phyloP scores from a whole-genome alignment of 2,797 vertebrate species.

The Trichosurus vulpecula region DNA sequence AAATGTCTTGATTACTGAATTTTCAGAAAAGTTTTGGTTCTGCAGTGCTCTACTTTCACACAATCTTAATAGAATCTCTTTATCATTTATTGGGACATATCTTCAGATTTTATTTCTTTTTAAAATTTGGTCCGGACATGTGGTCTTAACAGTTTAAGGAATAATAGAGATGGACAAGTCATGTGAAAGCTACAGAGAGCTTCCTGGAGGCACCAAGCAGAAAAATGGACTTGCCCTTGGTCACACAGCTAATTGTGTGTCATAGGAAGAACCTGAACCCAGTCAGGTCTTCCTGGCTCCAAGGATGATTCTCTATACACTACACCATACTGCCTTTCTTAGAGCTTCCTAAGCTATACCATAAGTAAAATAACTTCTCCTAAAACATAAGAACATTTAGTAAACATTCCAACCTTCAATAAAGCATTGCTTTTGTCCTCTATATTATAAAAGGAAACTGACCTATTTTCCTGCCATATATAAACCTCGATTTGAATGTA shows the following conservation, averaged over 20 bases:
- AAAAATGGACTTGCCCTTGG: neutral
- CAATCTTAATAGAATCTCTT: constrained; percentile 2
- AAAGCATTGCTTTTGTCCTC: neutral
- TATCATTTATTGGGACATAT: neutral
- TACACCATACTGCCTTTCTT: neutral
- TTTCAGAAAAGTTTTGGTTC: neutral
- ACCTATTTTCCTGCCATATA: neutral
- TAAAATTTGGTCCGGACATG: neutral
- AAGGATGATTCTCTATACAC: neutral
- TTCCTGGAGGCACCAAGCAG: neutral
- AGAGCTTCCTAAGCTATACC: neutral
- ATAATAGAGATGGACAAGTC: neutral
- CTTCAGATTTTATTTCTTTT: neutral
- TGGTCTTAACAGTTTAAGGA: neutral
- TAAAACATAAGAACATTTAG: neutral
- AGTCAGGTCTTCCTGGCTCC: neutral
- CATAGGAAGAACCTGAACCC: neutral
- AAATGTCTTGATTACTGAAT: neutral
- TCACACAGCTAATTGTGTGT: neutral
- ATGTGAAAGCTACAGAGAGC: neutral
- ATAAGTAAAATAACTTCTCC: neutral
- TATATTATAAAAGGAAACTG: neutral
- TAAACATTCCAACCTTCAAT: neutral
- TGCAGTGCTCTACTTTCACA: neutral
- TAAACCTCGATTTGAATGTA: neutral